Evolutionary conservation across 2,113 vertebrate genomes (phyloP).

Genomic region (Cebidichthys violaceus): DNA sequence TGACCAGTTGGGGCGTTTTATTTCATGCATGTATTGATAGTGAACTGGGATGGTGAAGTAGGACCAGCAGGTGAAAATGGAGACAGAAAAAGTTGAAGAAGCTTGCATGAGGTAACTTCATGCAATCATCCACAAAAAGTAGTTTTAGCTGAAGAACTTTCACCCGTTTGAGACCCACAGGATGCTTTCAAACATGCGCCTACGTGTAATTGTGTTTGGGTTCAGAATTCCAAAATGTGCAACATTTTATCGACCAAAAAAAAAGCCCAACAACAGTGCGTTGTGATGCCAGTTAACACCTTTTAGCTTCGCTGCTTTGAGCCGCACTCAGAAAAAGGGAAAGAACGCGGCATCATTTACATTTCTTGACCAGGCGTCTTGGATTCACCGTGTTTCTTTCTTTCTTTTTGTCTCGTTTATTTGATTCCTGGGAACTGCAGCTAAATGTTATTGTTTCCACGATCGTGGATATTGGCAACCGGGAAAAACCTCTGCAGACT

Average conservation of each 20-base stretch:
- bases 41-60: constrained; percentile 20
- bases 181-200: constrained; percentile 35
- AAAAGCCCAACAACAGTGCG: too few species aligned
- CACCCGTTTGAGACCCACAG: constrained; percentile 42
- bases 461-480: constrained; percentile 63
- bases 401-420: constrained; percentile 60
- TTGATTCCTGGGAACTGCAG: constrained; percentile 51
- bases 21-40: constrained; percentile 22
- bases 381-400: constrained; percentile 16
- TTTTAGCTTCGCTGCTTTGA: neutral
- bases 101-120: constrained; percentile 64
- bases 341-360: constrained; percentile 13
- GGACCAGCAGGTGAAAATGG: constrained; percentile 19
- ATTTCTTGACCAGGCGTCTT: constrained; percentile 34
- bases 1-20: constrained; percentile 25
- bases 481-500: constrained; percentile 64
- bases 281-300: neutral
- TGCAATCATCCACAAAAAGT: constrained; percentile 47
- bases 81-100: constrained; percentile 46
- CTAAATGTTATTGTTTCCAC: constrained; percentile 71
- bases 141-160: constrained; percentile 50
- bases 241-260: constrained; percentile 10
- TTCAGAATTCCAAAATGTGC: constrained; percentile 14
- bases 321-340: neutral
- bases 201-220: constrained; percentile 34